A percentile compares a stretch with the other conserved stretches of the same genome.
These are phyloP conservation scores for Polymixis lichenea DNA, from an alignment of 2,888 invertebrate genomes.

Conservation along the genomic window DNA sequence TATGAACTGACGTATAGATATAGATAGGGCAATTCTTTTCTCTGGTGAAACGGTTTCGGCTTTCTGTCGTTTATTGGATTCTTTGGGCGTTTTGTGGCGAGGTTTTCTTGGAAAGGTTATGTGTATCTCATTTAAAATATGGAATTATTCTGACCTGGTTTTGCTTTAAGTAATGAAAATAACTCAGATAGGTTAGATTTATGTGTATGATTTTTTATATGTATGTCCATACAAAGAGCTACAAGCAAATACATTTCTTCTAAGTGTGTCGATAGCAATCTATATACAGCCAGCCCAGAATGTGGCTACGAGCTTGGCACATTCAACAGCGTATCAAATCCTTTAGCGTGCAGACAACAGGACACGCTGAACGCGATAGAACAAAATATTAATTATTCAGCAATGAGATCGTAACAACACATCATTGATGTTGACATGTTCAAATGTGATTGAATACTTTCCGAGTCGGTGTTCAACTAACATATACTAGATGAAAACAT, in stretches of 20 bases:
- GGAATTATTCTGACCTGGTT: slow-evolving; percentile 17
- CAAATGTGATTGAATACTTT: slow-evolving; percentile 45
- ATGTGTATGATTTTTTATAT: not conserved
- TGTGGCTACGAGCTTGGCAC: no score
- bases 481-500: slow-evolving; percentile 38
- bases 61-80: slow-evolving; percentile 47
- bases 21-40: slow-evolving; percentile 25
- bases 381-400: slow-evolving; percentile 13
- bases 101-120: slow-evolving; percentile 38
- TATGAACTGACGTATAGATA: slow-evolving; percentile 37
- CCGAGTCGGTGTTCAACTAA: slow-evolving; percentile 17
- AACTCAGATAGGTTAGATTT: not conserved
- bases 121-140: slow-evolving; percentile 27
- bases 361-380: no score
- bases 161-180: slow-evolving; percentile 13
- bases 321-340: no score
- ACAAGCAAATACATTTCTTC: no score
- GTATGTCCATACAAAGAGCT: no score
- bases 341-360: no score
- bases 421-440: slow-evolving; percentile 26
- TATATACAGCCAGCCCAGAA: no score
- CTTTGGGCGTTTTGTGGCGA: not conserved
- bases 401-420: slow-evolving; percentile 18
- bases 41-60: slow-evolving; percentile 17
- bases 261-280: no score